Conservation (phyloP, 2,888 invertebrate genomes). For the Euplexia lucipara region DNA sequence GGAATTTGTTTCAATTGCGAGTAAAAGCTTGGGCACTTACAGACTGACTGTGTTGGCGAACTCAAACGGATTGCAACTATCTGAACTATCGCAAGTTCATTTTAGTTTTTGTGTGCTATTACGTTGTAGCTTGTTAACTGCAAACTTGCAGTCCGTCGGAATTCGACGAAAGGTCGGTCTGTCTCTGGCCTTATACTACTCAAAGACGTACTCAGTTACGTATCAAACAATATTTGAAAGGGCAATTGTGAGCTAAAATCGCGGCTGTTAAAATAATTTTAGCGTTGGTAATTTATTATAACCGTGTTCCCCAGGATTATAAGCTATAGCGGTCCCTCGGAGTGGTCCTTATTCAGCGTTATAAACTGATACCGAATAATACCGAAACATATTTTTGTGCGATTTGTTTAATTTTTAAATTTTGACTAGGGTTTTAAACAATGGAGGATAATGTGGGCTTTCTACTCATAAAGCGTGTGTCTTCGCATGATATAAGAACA, state of each 20-base stretch:
- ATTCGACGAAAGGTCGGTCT: conserved; percentile 8
- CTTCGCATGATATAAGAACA: neutral
- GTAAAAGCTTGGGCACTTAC: neutral
- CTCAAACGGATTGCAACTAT: neutral
- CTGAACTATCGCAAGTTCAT: neutral
- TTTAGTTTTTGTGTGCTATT: conserved; percentile 7
- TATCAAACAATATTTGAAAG: conserved; percentile 10
- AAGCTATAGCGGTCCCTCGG: conserved; percentile 14
- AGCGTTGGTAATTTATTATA: conserved; percentile 27
- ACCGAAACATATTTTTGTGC: conserved; percentile 18
- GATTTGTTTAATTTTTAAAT: neutral
- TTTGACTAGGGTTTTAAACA: neutral
- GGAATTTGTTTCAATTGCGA: conserved; percentile 7
- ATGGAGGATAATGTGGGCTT: too few relatives aligned
- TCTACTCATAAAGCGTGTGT: neutral
- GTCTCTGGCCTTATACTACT: neutral
- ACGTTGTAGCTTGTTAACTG: neutral
- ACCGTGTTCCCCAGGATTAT: conserved; percentile 34
- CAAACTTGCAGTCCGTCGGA: neutral
- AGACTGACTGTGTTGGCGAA: neutral
- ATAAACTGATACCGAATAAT: conserved; percentile 11
- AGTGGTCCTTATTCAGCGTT: conserved; percentile 8
- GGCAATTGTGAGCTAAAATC: conserved; percentile 12
- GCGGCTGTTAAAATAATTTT: conserved; percentile 29
- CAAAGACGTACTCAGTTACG: neutral